A percentile compares a stretch with the other conserved stretches of the same genome.
Evolutionary conservation across 2,113 vertebrate genomes (phyloP).

Genomic region (Hydrolagus affinis): DNA sequence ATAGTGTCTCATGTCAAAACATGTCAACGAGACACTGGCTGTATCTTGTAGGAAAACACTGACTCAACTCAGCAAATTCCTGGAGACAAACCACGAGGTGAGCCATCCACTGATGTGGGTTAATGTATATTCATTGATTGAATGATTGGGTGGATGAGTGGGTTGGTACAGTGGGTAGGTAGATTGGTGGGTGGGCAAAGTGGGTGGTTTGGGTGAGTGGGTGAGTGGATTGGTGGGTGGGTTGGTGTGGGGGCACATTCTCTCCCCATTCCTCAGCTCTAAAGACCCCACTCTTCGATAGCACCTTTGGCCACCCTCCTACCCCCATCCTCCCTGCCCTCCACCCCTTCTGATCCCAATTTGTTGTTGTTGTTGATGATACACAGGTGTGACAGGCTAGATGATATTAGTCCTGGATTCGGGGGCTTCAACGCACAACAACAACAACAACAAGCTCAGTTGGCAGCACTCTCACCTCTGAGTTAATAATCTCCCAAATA

Average conservation of each 20-base stretch:
- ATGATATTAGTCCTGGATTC: constrained; percentile 35
- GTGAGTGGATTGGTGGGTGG: too few species aligned
- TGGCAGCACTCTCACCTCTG: constrained; percentile 35
- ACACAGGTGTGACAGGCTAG: constrained; percentile 34
- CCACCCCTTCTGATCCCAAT: constrained; percentile 37
- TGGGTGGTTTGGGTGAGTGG: too few species aligned
- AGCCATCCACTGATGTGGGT: too few species aligned
- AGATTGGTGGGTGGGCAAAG: not conserved
- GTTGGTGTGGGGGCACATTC: not conserved
- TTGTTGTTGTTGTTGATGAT: constrained; percentile 36
- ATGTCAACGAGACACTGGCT: not conserved
- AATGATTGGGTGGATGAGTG: too few species aligned
- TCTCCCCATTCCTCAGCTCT: not conserved
- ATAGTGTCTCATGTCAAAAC: not conserved
- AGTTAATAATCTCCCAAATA: too few species aligned
- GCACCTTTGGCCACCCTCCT: not conserved
- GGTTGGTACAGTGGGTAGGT: too few species aligned
- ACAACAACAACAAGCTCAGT: constrained; percentile 39
- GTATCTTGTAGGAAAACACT: not conserved
- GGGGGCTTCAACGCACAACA: constrained; percentile 33
- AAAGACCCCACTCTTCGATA: too few species aligned
- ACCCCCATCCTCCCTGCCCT: not conserved
- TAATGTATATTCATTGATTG: too few species aligned
- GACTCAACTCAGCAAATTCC: too few species aligned
- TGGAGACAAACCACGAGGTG: not conserved